Conservation (phyloP, 2,797 vertebrate genomes). For the Intellagama lesueurii region DNA sequence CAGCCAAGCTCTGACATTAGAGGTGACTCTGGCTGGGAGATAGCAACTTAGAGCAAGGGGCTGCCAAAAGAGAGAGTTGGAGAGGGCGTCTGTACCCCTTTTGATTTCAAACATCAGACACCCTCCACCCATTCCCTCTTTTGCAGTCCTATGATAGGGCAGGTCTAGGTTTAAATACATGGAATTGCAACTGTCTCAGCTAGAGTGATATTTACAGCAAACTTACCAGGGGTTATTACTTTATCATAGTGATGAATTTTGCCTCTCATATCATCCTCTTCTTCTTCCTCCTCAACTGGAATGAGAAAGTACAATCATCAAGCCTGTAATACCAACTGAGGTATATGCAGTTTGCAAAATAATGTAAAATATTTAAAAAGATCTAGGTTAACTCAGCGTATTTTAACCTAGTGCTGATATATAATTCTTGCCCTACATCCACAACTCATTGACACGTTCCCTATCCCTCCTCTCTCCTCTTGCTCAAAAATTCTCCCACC, state of each 20-base stretch:
- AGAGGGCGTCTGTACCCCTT: background rate
- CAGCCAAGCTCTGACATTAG: background rate
- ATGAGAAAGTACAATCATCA: slow-evolving; percentile 19
- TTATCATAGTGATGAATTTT: slow-evolving; percentile 75
- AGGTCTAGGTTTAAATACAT: background rate
- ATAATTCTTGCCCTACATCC: background rate
- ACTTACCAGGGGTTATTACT: slow-evolving; percentile 86
- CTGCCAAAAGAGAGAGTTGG: background rate
- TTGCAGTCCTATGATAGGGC: background rate
- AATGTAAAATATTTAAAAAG: background rate
- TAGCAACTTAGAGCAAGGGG: background rate
- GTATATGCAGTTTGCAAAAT: slow-evolving; percentile 28
- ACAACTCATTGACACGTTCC: background rate
- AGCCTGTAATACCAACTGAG: background rate
- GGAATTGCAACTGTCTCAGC: background rate
- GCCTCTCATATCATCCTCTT: slow-evolving; percentile 74
- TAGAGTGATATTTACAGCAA: background rate
- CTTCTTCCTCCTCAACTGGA: slow-evolving; percentile 81
- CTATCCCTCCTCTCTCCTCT: no score
- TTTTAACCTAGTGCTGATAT: background rate
- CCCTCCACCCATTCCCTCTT: no score
- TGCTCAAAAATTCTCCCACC: background rate
- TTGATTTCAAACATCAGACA: background rate
- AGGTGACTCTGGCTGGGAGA: background rate
- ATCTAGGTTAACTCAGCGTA: background rate